Base-by-base conservation (phyloP, 1,140 invertebrate genomes). In the Copidosoma floridanum region DNA sequence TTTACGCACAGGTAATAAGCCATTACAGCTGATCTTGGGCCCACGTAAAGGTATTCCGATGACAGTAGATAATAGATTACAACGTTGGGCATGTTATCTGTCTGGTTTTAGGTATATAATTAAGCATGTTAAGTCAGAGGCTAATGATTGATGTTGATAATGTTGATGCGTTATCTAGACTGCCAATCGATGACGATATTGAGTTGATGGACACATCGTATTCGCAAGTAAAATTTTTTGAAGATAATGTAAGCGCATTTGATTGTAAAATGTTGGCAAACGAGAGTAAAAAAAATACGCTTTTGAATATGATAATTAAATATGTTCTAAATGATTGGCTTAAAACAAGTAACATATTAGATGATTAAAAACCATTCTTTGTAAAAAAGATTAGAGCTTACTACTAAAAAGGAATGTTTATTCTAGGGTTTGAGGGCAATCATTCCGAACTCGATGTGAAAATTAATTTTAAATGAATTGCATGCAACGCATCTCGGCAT, bases 11-110 rank as follows among this genome's bases (percentile, higher is more conserved):
- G n/a, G n/a, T n/a, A 10, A n/a, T n/a, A n/a, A n/a, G 69, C 3
- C 82, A 80, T 60, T 71, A 79, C 40, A 54, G 73, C 21, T 83
- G 74, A 35, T 83, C 0, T 76, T 67, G 58, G 80, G 81, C n/a
- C n/a, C n/a, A n/a, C n/a, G n/a, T 18, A 53, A 73, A 21, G 47
- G 66, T 52, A 80, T 81, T 65, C 68, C 51, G 20, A 32, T 78
- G 3, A 54, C 48, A 59, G 26, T 38, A 14, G 50, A 37, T 38
- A 38, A 38, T 11, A 3, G 48, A 12, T 23, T 35, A 8, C 48
- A 51, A 12, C 2, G 48, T 18, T 32, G 12, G 12, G 48, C 48
- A 8, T 51, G 12, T 18, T 38, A 38, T 10, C 37, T 38, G 3
- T 38, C 10, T 2, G 37, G 37, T 14, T 38, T 38, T 38, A 3